Evolutionary conservation across 2,888 invertebrate species (phyloP).

Genomic region (Tetheella fluctuosa): DNA sequence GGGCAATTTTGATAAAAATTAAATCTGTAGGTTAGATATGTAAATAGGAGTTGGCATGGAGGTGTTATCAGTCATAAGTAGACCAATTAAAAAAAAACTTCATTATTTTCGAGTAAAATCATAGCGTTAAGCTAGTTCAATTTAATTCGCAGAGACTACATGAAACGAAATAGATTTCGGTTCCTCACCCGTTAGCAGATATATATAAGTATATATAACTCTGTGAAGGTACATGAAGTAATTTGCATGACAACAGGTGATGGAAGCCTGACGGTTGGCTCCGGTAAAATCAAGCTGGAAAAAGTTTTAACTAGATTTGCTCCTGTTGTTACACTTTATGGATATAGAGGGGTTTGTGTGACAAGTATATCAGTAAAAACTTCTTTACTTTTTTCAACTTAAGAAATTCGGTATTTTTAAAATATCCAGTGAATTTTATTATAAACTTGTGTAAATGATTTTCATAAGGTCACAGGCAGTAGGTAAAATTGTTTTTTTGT

Average conservation of each 20-base stretch:
- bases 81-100: no score
- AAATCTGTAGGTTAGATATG: no score
- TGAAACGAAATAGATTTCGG: neutral
- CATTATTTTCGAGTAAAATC: no score
- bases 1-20: no score
- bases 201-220: neutral
- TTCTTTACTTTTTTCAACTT: neutral
- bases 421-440: neutral
- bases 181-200: neutral
- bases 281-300: conserved; percentile 3
- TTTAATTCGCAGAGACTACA: neutral
- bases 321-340: neutral
- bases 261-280: neutral
- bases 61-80: no score
- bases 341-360: neutral
- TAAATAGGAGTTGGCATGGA: no score
- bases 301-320: conserved; percentile 7
- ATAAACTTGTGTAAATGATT: neutral
- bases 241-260: conserved; percentile 12
- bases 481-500: no score
- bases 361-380: neutral
- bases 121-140: neutral
- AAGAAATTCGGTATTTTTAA: neutral
- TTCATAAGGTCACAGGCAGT: no score
- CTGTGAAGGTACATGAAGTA: conserved; percentile 3